Evolutionary conservation across 2,113 vertebrate species (phyloP), one percentile per base, ranked within the genome.

Genomic region (Agapornis roseicollis): DNA sequence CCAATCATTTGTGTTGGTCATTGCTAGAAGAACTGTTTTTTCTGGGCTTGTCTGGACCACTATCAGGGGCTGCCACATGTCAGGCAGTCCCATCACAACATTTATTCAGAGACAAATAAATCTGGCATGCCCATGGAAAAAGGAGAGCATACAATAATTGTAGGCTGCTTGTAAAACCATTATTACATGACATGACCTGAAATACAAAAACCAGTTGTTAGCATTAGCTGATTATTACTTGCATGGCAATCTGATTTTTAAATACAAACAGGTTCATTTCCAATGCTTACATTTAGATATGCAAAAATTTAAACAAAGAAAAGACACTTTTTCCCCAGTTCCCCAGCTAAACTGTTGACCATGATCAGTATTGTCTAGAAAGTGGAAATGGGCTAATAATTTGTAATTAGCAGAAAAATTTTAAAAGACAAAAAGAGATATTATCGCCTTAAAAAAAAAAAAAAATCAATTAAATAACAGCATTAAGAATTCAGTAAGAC

Each of bases 1-100:
- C 37, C 66, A 16, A 5, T 47, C 50, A 28, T 68, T 80, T 42
- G 10, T 29, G 24, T 4, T 24, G 83, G 58, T 35, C 13, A 8
- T 0, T 58, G 33, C 66, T 47, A 56, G 44, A 73, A 89, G n/a
- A 60, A 70, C 5, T 1, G 4, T 6, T 47, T 66, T 64, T 46
- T 66, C n/a, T 49, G 64, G 84, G 53, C 39, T 11, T 44, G 47
- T n/a, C 83, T 70, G 47, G 88, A 64, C 27, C 60, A 13, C 49
- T 95, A 81, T 94, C 96, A 94, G 72, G 35, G 69, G 33, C 72
- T 78, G 72, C 90, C 96, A 93, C n/a, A 68, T 84, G 89, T 41
- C 68, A 82, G 50, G 69, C 63, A 85, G 73, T 55, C n/a, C n/a
- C 13, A 3, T 7, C 60, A 93, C 83, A 74, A 71, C 78, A 94